Percentiles rank a stretch among this genome's conserved stretches.
phyloP scores from a whole-genome alignment of 2,888 invertebrate genomes.

The Chymomyza procnemis region DNA sequence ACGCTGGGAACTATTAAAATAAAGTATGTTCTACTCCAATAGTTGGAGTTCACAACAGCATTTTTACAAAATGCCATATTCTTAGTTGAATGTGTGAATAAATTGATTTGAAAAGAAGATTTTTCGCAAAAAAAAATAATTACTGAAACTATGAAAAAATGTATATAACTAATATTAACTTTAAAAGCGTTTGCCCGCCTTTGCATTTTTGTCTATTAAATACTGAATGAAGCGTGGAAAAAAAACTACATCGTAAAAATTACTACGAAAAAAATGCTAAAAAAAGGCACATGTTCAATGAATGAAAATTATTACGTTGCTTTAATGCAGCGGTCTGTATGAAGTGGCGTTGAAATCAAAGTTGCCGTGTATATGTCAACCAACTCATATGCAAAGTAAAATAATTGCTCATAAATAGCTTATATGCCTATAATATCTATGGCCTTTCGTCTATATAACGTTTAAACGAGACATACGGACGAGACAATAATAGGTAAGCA shows the following conservation, averaged over 20 bases:
- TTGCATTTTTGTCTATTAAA: neutral
- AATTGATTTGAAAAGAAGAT: too few relatives aligned
- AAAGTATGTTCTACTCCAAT: too few relatives aligned
- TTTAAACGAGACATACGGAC: neutral
- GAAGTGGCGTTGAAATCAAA: neutral
- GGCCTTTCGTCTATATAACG: neutral
- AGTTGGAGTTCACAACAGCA: too few relatives aligned
- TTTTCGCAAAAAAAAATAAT: neutral
- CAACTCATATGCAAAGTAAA: conserved; percentile 20
- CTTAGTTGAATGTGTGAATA: too few relatives aligned
- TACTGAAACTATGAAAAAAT: conserved; percentile 65
- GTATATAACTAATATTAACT: conserved; percentile 68
- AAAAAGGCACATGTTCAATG: conserved; percentile 19
- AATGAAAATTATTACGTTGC: conserved; percentile 17
- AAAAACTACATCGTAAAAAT: neutral
- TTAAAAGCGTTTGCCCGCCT: conserved; percentile 41
- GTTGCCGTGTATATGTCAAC: neutral
- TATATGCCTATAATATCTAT: too few relatives aligned
- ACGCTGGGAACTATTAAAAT: too few relatives aligned
- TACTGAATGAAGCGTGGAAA: conserved; percentile 56
- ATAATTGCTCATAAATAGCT: conserved; percentile 30
- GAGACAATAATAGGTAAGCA: neutral
- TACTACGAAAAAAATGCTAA: conserved; percentile 22
- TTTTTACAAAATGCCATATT: too few relatives aligned
- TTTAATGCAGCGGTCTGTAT: conserved; percentile 7